Percentiles rank a stretch among this genome's conserved stretches.
phyloP scores from a whole-genome alignment of 64 coral and sea anemone genomes.

The Pocillopora verrucosa region DNA sequence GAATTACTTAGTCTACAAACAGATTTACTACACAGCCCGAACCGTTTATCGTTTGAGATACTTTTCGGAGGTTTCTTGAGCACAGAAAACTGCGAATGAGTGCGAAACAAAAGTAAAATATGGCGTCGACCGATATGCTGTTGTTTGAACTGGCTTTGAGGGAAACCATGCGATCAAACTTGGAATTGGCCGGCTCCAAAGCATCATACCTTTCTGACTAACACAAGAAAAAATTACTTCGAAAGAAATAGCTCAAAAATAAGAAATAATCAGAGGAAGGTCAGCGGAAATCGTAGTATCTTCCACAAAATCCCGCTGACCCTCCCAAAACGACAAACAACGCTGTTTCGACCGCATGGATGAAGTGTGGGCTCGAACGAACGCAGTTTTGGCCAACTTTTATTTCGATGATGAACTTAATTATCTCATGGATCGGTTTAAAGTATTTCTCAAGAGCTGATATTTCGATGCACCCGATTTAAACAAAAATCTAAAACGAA shows the following conservation, averaged over 20 bases:
- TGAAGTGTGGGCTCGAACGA: neutral
- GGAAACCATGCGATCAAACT: neutral
- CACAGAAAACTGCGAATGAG: constrained; percentile 4
- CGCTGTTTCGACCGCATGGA: neutral
- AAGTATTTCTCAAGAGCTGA: neutral
- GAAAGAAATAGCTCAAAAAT: neutral
- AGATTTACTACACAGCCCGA: neutral
- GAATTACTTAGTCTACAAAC: neutral
- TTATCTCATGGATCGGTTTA: neutral
- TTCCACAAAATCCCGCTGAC: constrained; percentile 53
- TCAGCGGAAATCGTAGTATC: constrained; percentile 51
- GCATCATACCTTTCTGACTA: neutral
- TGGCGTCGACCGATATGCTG: constrained; percentile 14
- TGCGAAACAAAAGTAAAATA: constrained; percentile 38
- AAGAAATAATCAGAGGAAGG: constrained; percentile 9
- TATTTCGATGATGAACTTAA: neutral
- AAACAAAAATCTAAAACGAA: neutral
- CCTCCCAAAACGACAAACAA: constrained; percentile 39
- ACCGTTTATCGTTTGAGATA: neutral
- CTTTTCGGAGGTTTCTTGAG: neutral
- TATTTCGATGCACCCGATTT: neutral
- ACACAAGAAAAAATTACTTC: neutral
- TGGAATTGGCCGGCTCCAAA: neutral
- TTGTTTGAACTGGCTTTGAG: neutral
- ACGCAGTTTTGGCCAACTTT: neutral